phyloP scores from a whole-genome alignment of 2,113 vertebrate genomes.

The Craseonycteris thonglongyai region DNA sequence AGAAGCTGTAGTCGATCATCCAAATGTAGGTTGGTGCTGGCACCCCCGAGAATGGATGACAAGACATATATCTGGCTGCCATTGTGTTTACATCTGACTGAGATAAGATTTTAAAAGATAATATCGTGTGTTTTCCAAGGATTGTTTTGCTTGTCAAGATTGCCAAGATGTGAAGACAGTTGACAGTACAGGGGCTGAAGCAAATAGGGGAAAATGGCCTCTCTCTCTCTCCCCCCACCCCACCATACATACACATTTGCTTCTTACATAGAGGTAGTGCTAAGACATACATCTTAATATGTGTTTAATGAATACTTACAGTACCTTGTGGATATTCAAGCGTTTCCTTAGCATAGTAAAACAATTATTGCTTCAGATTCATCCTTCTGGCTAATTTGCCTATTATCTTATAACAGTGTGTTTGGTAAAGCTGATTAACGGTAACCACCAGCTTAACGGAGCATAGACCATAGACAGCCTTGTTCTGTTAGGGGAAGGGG shows the following conservation, averaged over 20 bases:
- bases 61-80: background rate
- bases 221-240: no score
- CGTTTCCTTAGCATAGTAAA: background rate
- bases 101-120: background rate
- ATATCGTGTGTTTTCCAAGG: background rate
- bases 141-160: background rate
- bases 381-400: background rate
- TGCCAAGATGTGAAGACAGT: background rate
- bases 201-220: background rate
- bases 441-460: background rate
- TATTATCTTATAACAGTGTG: background rate
- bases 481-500: background rate
- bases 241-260: background rate
- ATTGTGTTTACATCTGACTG: background rate
- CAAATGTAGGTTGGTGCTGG: conserved; percentile 84
- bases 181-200: background rate
- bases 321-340: background rate
- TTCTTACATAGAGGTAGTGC: background rate
- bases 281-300: background rate
- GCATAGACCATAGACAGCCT: background rate
- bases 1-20: conserved; percentile 89
- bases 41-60: background rate
- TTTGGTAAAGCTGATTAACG: background rate
- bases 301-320: conserved; percentile 12
- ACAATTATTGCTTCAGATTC: background rate